These are phyloP conservation scores for Carcina quercana DNA, from an alignment of 2,888 invertebrate species.

Conservation along the genomic window DNA sequence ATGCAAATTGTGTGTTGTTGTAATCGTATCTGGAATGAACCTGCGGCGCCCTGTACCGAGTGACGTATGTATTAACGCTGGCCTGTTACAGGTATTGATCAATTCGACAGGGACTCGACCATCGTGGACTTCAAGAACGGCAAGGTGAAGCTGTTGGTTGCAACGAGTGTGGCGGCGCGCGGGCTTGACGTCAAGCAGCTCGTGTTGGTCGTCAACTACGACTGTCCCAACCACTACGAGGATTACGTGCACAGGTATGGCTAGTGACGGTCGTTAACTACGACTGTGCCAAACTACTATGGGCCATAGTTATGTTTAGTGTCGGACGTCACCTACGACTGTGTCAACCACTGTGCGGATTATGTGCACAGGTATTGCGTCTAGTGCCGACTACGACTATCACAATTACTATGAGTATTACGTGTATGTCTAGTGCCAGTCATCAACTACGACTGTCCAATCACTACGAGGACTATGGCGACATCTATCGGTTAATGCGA, in stretches of 20 bases:
- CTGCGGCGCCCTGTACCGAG: slow-evolving; percentile 21
- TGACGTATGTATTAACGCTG: slow-evolving; percentile 54
- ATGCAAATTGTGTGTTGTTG: slow-evolving; percentile 9
- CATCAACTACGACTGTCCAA: no score
- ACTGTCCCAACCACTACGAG: slow-evolving; percentile 99
- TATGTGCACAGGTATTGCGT: slow-evolving; percentile 87
- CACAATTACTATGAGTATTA: no score
- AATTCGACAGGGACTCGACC: slow-evolving; percentile 98
- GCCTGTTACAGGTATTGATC: slow-evolving; percentile 89
- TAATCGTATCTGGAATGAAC: slow-evolving; percentile 24
- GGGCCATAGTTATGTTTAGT: no score
- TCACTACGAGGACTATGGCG: no score
- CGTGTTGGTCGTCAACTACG: slow-evolving; percentile 98
- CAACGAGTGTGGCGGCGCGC: slow-evolving; percentile 98
- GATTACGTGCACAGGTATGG: slow-evolving; percentile 94
- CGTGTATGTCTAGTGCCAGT: no score
- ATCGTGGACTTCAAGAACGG: slow-evolving; percentile 98
- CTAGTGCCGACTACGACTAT: no score
- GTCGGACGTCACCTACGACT: slow-evolving; percentile 98
- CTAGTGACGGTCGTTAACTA: slow-evolving; percentile 99
- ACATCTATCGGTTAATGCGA: no score
- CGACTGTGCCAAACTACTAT: slow-evolving; percentile 99
- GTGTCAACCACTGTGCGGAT: slow-evolving; percentile 99
- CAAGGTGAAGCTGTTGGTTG: slow-evolving; percentile 93
- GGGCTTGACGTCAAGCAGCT: slow-evolving; percentile 99